Conservation (phyloP, 2,113 vertebrate genomes). For the Callocephalon fimbriatum region DNA sequence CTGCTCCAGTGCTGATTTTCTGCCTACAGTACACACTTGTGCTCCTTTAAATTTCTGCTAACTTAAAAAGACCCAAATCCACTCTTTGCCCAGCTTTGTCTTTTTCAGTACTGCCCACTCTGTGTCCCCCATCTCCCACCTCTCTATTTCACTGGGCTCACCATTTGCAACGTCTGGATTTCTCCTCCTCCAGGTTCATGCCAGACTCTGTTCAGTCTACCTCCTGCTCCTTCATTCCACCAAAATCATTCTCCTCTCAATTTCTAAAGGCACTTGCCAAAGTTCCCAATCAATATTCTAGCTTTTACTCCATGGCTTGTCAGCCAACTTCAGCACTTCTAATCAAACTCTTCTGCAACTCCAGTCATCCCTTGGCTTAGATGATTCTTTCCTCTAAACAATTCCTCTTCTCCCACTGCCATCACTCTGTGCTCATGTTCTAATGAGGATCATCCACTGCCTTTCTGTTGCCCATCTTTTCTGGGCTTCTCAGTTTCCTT, state of each 20-base stretch:
- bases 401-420: not conserved
- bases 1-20: not conserved
- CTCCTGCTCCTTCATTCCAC: not conserved
- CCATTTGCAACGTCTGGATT: not conserved
- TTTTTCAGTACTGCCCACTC: not conserved
- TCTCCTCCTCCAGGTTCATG: not conserved
- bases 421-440: not conserved
- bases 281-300: not conserved
- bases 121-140: not conserved
- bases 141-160: not conserved
- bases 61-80: not conserved
- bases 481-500: not conserved
- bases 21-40: not conserved
- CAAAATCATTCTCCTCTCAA: not conserved
- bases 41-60: not conserved
- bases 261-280: not conserved
- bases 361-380: not conserved
- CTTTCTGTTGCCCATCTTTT: not conserved
- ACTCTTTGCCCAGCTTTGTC: not conserved
- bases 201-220: not conserved
- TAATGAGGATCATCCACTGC: not conserved
- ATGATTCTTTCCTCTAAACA: not conserved
- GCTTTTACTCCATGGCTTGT: not conserved
- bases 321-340: not conserved
- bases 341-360: not conserved